Percentiles rank a stretch among this genome's conserved stretches.
Evolutionary conservation across 2,888 invertebrate genomes (phyloP).

Genomic region (Heliothis peltigera): DNA sequence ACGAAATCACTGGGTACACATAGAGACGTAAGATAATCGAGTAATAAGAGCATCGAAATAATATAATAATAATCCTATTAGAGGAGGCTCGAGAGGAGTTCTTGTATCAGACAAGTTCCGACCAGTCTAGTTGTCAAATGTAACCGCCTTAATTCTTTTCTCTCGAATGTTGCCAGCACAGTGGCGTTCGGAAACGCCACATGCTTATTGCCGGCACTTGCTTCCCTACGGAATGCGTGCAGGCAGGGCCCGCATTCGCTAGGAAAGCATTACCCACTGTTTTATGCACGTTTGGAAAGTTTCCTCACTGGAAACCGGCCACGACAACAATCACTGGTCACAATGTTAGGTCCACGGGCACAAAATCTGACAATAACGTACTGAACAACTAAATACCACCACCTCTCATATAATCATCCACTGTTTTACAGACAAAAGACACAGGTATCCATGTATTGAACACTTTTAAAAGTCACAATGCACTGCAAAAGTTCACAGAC

Average conservation of each 20-base stretch:
- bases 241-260: slow-evolving; percentile 87
- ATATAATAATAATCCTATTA: too few relatives aligned
- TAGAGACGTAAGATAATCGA: too few relatives aligned
- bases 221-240: slow-evolving; percentile 88
- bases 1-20: too few relatives aligned
- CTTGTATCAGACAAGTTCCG: too few relatives aligned
- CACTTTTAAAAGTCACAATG: slow-evolving; percentile 75
- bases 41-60: too few relatives aligned
- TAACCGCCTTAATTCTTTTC: too few relatives aligned
- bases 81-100: too few relatives aligned
- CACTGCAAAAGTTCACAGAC: slow-evolving; percentile 72
- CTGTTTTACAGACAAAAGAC: slow-evolving; percentile 86
- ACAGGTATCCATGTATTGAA: slow-evolving; percentile 84
- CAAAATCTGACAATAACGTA: slow-evolving; percentile 80
- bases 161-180: too few relatives aligned
- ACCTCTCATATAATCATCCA: slow-evolving; percentile 84
- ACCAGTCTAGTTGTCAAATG: too few relatives aligned
- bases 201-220: slow-evolving; percentile 89
- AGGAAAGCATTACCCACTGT: slow-evolving; percentile 88
- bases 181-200: too few relatives aligned
- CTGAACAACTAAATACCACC: slow-evolving; percentile 79
- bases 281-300: slow-evolving; percentile 89
- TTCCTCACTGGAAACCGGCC: slow-evolving; percentile 88
- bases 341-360: slow-evolving; percentile 81
- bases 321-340: slow-evolving; percentile 89